Percentiles rank a stretch among this genome's conserved stretches.
These are phyloP conservation scores for Mayetiola destructor DNA, from an alignment of 2,888 invertebrate species.

Conservation along the genomic window DNA sequence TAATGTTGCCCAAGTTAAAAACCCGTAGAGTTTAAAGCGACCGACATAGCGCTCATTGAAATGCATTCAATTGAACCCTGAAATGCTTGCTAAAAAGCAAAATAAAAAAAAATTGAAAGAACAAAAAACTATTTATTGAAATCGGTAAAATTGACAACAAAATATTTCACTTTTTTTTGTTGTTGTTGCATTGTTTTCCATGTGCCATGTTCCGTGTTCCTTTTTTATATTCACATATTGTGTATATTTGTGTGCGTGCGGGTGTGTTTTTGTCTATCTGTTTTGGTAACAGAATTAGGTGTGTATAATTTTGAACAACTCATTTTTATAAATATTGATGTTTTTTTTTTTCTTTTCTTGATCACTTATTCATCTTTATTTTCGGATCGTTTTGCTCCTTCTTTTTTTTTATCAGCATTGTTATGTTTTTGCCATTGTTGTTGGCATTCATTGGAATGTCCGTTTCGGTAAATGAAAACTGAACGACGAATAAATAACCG, in stretches of 20 bases:
- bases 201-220: background rate
- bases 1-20: background rate
- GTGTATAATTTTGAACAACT: background rate
- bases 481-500: background rate
- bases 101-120: background rate
- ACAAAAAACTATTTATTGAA: background rate
- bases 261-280: background rate
- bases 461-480: background rate
- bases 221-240: background rate
- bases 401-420: background rate
- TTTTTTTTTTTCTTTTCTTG: too few species aligned
- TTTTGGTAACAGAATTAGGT: background rate
- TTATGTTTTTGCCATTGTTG: background rate
- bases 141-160: background rate
- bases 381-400: background rate
- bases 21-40: background rate
- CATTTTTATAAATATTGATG: conserved; percentile 2
- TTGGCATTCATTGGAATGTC: background rate
- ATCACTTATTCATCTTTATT: background rate
- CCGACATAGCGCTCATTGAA: background rate
- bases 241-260: background rate
- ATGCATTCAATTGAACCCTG: background rate
- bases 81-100: background rate
- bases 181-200: background rate
- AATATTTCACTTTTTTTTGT: background rate